Evolutionary conservation across 2,888 invertebrate genomes (phyloP).

Genomic region (Spodoptera exigua): DNA sequence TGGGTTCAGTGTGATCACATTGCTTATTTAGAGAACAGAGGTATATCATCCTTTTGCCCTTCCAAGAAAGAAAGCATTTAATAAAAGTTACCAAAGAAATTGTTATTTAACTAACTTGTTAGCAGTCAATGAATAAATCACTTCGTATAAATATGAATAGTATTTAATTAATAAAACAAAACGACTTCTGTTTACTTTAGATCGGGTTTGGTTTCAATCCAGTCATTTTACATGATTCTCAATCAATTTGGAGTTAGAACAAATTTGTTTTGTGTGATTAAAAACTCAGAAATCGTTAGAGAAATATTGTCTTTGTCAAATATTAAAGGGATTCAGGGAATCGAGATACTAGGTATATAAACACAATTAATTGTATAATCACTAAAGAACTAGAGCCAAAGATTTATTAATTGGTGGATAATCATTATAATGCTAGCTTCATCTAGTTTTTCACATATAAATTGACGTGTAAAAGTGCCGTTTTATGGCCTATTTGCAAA

Average conservation of each 20-base stretch:
- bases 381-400: too few relatives aligned
- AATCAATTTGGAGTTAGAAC: slow-evolving; percentile 36
- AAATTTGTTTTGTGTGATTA: slow-evolving; percentile 44
- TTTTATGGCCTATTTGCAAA: too few relatives aligned
- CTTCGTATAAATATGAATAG: slow-evolving; percentile 46
- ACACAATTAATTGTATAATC: neutral
- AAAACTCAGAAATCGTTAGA: slow-evolving; percentile 13
- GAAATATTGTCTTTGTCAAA: neutral
- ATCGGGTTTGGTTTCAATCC: slow-evolving; percentile 38
- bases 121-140: slow-evolving; percentile 36
- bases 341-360: neutral
- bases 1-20: too few relatives aligned
- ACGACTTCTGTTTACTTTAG: slow-evolving; percentile 34
- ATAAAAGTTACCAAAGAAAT: too few relatives aligned
- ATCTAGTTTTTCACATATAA: too few relatives aligned
- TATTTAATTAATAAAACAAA: slow-evolving; percentile 50
- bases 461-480: too few relatives aligned
- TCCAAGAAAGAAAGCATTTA: too few relatives aligned
- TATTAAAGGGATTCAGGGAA: neutral
- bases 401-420: too few relatives aligned
- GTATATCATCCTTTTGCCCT: too few relatives aligned
- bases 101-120: too few relatives aligned
- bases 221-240: slow-evolving; percentile 35
- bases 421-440: too few relatives aligned
- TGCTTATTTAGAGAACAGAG: too few relatives aligned